Evolutionary conservation across 1,140 invertebrate genomes (phyloP), one percentile per base, ranked within the genome.

Genomic region (Brachionus rotundiformis): DNA sequence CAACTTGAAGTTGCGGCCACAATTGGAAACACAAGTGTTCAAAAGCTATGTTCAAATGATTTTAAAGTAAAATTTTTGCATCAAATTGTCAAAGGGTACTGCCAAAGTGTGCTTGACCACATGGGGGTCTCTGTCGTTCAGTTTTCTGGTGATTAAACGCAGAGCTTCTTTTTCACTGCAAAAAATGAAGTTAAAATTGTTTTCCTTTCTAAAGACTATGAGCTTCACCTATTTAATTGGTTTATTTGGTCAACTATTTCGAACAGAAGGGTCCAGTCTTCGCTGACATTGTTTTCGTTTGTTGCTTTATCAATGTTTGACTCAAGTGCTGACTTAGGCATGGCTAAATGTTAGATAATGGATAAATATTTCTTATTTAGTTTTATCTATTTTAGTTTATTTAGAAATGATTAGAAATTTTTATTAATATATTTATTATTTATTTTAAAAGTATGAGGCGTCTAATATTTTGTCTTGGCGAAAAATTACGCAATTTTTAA

Each of bases 91-190:
- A 36, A 36, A 11, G 3, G 31, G 10, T 77, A 79, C 76, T 8
- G 76, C 23, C 23, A 79, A 16, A 10, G 76, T 59, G 47, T 63
- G 44, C 23, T 79, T 59, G 31, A 59, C 47, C 10, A 79, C 59
- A 79, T 79, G 76, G 4, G 76, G 76, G 54, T 79, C 79, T 39
- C 41, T 41, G n/a, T 63, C 36, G 27, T 44, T 68, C 11, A 63
- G n/a, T 6, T 81, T 65, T 44, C 8, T 44, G 4, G 33, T 39
- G 1, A 63, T 47, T 10, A 63, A 8, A 65, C 39, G 31, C 11
- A 81, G 19, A 36, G 54, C 29, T 54, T 81, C 54, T 31, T 33
- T 81, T 63, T 81, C 54, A 25, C 54, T 59, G 23, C 10, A 33
- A 77, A 19, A n/a, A 44, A 39, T 31, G 19, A n/a, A 71, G 6